A percentile compares a stretch with the other conserved stretches of the same genome.
phyloP scores from a whole-genome alignment of 2,113 vertebrate genomes.

The Anguilla japonica region DNA sequence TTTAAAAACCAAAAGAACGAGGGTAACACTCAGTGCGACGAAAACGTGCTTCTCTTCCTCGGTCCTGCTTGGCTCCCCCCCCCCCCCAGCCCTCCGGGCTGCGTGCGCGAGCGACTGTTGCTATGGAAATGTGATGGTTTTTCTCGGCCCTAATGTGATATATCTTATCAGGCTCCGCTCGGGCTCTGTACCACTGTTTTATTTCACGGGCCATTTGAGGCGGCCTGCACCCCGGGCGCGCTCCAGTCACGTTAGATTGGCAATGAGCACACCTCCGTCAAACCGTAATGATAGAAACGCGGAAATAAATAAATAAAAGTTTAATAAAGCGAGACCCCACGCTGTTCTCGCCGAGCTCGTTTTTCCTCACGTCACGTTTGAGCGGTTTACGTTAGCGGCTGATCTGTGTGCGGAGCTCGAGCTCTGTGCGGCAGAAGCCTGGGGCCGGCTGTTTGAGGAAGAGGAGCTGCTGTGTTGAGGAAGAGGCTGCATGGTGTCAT shows the following conservation, averaged over 20 bases:
- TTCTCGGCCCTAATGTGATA: conserved; percentile 68
- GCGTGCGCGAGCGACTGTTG: conserved; percentile 63
- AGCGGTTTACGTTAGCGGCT: not conserved
- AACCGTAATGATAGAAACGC: not conserved
- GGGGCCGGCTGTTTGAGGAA: not conserved
- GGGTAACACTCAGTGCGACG: not conserved
- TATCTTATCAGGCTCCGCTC: conserved; percentile 68
- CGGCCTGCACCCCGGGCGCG: conserved; percentile 44
- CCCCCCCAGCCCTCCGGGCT: conserved; percentile 53
- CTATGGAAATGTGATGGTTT: conserved; percentile 72
- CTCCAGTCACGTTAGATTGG: conserved; percentile 35
- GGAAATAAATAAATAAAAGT: conserved; percentile 27
- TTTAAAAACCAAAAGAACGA: not conserved
- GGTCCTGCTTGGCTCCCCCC: not conserved
- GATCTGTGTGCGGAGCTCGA: not conserved
- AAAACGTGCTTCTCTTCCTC: not conserved
- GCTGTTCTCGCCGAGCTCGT: not conserved
- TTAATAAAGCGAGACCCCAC: not conserved
- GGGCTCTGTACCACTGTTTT: conserved; percentile 66
- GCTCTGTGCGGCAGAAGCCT: not conserved
- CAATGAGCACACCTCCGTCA: conserved; percentile 40
- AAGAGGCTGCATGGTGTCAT: not conserved
- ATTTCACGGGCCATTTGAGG: conserved; percentile 70
- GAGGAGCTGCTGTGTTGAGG: not conserved
- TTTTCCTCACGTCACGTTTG: not conserved